Evolutionary conservation across 2,113 vertebrate genomes (phyloP).

Genomic region (Myrmecobius fasciatus): DNA sequence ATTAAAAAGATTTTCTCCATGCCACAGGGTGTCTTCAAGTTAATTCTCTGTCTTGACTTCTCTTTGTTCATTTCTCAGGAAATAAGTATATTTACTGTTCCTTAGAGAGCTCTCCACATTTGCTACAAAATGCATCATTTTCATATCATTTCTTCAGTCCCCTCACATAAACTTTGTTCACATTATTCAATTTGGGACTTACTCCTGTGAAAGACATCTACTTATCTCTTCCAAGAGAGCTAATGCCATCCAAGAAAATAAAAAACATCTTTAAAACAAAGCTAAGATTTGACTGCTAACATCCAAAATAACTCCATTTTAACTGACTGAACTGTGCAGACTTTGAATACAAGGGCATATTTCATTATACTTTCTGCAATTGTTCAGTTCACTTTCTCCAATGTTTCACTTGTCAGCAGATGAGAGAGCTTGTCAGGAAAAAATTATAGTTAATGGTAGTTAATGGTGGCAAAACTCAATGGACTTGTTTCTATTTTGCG

Average conservation of each 20-base stretch:
- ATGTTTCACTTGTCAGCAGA: conserved; percentile 80
- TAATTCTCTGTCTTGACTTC: conserved; percentile 56
- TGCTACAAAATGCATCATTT: conserved; percentile 71
- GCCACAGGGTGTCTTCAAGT: conserved; percentile 22
- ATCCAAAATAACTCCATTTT: conserved; percentile 82
- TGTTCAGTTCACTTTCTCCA: conserved; percentile 80
- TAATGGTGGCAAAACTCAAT: conserved; percentile 79
- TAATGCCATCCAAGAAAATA: conserved; percentile 76
- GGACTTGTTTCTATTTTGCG: conserved; percentile 82
- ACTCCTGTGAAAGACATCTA: conserved; percentile 60
- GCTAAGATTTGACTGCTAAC: conserved; percentile 79
- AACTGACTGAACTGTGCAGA: conserved; percentile 80
- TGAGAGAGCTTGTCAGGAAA: conserved; percentile 81
- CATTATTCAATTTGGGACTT: conserved; percentile 72
- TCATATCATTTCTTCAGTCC: conserved; percentile 69
- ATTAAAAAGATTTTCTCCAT: conserved; percentile 44
- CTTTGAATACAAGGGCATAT: conserved; percentile 80
- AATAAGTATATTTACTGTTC: conserved; percentile 73
- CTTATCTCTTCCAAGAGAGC: conserved; percentile 76
- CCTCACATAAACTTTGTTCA: conserved; percentile 77
- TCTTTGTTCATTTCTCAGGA: conserved; percentile 76
- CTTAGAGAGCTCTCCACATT: conserved; percentile 75
- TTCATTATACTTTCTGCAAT: conserved; percentile 81
- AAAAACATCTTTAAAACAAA: conserved; percentile 80
- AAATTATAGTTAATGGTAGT: conserved; percentile 84